Conservation (phyloP, 2,888 invertebrate genomes). For the Agonum fuliginosum region DNA sequence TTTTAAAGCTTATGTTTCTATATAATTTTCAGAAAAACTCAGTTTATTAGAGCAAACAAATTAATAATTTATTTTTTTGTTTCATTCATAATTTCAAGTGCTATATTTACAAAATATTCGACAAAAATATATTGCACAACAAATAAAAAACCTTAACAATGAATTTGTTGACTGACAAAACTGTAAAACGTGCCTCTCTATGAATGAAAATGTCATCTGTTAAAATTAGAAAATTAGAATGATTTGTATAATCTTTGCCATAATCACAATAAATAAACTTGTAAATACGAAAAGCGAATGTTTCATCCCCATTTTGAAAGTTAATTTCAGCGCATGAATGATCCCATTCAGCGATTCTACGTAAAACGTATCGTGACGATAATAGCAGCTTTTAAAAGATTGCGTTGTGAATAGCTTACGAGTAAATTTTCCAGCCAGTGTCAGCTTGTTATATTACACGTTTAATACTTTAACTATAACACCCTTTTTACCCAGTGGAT, state of each 20-base stretch:
- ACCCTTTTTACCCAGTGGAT: neutral
- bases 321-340: slow-evolving; percentile 15
- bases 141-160: no score
- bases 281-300: neutral
- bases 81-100: no score
- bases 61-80: no score
- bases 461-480: neutral
- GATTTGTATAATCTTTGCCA: neutral
- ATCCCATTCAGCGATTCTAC: neutral
- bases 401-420: slow-evolving; percentile 4
- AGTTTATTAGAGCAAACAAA: no score
- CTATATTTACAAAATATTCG: no score
- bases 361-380: slow-evolving; percentile 8
- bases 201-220: neutral
- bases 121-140: no score
- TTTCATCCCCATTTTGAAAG: neutral
- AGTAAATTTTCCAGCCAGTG: neutral
- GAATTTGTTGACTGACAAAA: neutral
- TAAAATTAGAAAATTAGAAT: neutral
- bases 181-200: neutral
- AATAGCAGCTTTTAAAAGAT: slow-evolving; percentile 21
- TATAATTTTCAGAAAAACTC: no score
- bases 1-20: no score
- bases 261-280: neutral
- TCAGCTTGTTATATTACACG: slow-evolving; percentile 2